Conservation (phyloP, 2,888 invertebrate species). For the Cryptus viduatorius region DNA sequence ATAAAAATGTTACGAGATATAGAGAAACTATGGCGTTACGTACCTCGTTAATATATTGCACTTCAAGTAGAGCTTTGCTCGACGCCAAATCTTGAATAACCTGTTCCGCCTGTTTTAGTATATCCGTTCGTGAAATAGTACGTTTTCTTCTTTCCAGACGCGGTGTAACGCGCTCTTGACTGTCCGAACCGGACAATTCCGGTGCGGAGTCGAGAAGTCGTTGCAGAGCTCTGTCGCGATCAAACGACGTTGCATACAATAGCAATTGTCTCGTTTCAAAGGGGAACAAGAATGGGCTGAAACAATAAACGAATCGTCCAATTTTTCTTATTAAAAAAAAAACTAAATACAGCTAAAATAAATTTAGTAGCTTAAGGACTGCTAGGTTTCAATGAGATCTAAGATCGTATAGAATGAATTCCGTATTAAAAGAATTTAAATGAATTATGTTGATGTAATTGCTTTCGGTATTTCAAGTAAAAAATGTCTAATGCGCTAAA, state of each 20-base stretch:
- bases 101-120: constrained; percentile 97
- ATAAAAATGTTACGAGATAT: background rate
- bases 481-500: too few relatives aligned
- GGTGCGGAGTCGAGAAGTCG: constrained; percentile 97
- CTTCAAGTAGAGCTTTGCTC: constrained; percentile 96
- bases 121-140: constrained; percentile 95
- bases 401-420: too few relatives aligned
- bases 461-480: too few relatives aligned
- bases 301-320: constrained; percentile 66
- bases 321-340: background rate
- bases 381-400: too few relatives aligned
- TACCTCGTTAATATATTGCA: constrained; percentile 88
- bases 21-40: background rate
- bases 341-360: too few relatives aligned
- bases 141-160: constrained; percentile 96
- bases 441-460: too few relatives aligned
- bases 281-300: constrained; percentile 97
- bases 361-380: too few relatives aligned
- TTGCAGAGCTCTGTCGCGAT: constrained; percentile 98
- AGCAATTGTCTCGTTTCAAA: constrained; percentile 98
- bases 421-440: too few relatives aligned
- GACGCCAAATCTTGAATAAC: constrained; percentile 97
- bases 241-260: constrained; percentile 99
- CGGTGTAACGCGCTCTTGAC: constrained; percentile 96
- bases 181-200: constrained; percentile 91